These are phyloP conservation scores for Pelusios castaneus DNA, from an alignment of 2,113 vertebrate species.

Conservation along the genomic window DNA sequence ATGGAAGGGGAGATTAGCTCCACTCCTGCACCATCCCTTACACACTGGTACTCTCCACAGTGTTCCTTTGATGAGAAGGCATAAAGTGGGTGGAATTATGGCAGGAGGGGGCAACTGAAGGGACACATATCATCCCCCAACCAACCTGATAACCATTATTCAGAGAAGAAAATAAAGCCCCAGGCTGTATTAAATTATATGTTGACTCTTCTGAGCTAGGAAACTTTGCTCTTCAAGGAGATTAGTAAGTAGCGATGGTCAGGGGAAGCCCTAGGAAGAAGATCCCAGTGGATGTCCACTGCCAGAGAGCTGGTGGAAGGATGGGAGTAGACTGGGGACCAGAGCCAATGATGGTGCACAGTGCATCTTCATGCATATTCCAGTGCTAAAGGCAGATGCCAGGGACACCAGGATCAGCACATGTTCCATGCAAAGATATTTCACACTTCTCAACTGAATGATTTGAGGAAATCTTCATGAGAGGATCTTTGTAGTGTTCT, in stretches of 20 bases:
- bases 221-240: not conserved
- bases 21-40: not conserved
- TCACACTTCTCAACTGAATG: not conserved
- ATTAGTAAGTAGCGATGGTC: not conserved
- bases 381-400: not conserved
- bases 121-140: not conserved
- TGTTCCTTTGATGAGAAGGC: not conserved
- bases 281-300: not conserved
- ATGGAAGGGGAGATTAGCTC: not conserved
- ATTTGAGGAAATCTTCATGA: not conserved
- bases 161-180: rapidly evolving
- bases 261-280: not conserved
- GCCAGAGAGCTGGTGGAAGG: not conserved
- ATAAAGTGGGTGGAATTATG: not conserved
- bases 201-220: not conserved
- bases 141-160: not conserved
- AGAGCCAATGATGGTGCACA: not conserved
- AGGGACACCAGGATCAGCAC: not conserved
- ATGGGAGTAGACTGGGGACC: not conserved
- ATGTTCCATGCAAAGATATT: not conserved
- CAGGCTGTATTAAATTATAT: not conserved
- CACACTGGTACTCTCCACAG: not conserved
- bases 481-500: not conserved
- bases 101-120: not conserved
- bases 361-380: not conserved